Evolutionary conservation across 1,140 invertebrate genomes (phyloP), one percentile per base, ranked within the genome.

Genomic region (Drosophila malerkotliana): DNA sequence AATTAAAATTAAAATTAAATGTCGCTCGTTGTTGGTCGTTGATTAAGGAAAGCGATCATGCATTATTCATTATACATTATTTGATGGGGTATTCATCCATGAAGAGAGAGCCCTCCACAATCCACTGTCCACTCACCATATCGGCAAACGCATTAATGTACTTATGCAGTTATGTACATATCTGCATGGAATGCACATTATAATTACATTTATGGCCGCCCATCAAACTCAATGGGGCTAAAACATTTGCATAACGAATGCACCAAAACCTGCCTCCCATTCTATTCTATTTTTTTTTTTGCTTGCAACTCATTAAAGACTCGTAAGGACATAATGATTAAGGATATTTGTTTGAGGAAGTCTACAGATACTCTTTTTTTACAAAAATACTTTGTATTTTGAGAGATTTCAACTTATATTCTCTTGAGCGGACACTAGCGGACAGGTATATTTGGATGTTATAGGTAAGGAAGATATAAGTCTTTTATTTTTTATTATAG

Each of bases 1-100:
- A 84, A 84, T 87, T 81, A 84, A 87, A 73, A 76, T 79, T 79
- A 53, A 72, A 75, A 80, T 85, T 64, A 71, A 62, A 77, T 67
- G 53, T 48, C 52, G 41, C 68, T 41, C 55, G 60, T 49, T 49
- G 30, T 49, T 49, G 30, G 21, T 21, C 67, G 62, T 60, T 73
- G 61, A 75, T 63, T 79, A 74, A 74, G 64, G 62, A 67, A 47
- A 45, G 72, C 53, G 60, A 81, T 67, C 74, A 80, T 80, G 77
- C 56, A 84, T 84, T 69, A 80, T 77, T 69, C 56, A 76, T 59
- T 57, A 26, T 49, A 37, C 63, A 59, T 60, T 56, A 56, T 56
- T 37, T 44, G 10, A 66, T 39, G 41, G n/a, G 14, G 41, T n/a
- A 7, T 18, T 18, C 15, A 45, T 45, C 28, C 47, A 64, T 18